phyloP scores from a whole-genome alignment of 1,140 invertebrate genomes.

The Colletes gigas region DNA sequence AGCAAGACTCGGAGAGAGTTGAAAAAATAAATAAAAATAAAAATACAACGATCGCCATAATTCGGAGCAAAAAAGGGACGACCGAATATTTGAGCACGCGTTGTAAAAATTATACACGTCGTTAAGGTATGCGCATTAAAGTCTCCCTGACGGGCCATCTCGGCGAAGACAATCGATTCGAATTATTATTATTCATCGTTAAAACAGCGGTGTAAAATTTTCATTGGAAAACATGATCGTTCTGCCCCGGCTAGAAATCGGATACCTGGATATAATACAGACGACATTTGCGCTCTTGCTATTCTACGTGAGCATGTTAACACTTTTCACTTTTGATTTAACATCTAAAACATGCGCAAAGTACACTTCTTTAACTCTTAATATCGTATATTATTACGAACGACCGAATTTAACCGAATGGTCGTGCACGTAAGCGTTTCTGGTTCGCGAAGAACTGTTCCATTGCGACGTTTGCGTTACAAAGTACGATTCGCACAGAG shows the following conservation, averaged over 20 bases:
- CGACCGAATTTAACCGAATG: not conserved
- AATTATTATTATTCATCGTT: not conserved
- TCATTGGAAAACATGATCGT: constrained; percentile 3
- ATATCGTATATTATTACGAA: not conserved
- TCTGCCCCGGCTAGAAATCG: constrained; percentile 22
- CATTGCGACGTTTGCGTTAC: not conserved
- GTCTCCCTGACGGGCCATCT: not conserved
- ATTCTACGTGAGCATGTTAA: constrained; percentile 38
- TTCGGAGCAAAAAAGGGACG: not conserved
- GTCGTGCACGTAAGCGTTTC: constrained; percentile 11
- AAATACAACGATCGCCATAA: not conserved
- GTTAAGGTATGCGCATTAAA: not conserved
- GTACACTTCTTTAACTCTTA: constrained; percentile 26
- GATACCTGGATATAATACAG: constrained; percentile 31
- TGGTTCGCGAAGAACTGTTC: constrained; percentile 7
- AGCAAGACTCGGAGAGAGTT: not conserved
- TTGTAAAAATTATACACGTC: not conserved
- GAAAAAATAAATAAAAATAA: too few relatives aligned
- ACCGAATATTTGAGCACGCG: constrained; percentile 31
- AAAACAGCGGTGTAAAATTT: constrained; percentile 21
- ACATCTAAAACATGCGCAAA: constrained; percentile 29
- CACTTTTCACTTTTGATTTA: constrained; percentile 11
- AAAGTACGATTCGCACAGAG: constrained; percentile 3
- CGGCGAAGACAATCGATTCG: not conserved
- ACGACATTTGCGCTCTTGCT: constrained; percentile 28